Evolutionary conservation across 2,113 vertebrate genomes (phyloP), one percentile per base, ranked within the genome.

Genomic region (Prochilodus magdalenae): DNA sequence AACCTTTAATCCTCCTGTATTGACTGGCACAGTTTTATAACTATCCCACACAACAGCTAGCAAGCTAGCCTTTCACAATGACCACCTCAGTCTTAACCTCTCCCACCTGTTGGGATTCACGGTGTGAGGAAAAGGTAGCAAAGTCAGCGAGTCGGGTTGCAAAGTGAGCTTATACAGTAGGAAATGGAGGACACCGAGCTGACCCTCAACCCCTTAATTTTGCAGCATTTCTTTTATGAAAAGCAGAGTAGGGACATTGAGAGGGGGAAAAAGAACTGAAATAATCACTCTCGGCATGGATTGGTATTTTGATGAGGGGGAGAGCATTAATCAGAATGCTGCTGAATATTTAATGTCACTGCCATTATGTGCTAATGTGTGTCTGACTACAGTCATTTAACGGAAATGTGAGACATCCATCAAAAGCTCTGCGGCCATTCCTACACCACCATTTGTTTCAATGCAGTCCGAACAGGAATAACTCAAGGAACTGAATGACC

Each of bases 291-390:
- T 74, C 47, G 51, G 27, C 57, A 18, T 36, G 83, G 76, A 75
- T 70, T 79, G 76, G 49, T 76, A 81, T 86, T 84, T 83, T 33
- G 51, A 84, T 75, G 83, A 81, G 72, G 65, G 59, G 51, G 63
- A 76, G 77, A 79, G 62, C 78, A 85, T 86, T 85, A 83, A 80
- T 83, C 76, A 85, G 75, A 85, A 59, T 51, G 47, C 55, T 81
- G 70, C 55, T 87, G 80, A 85, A 88, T 88, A 86, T 88, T 89
- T 86, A 86, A 89, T 89, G 82, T 49, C 30, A 44, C 75, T 73
- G 55, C 74, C 81, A 81, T 85, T 85, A 82, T 71, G 76, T 63
- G 66, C 81, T 81, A 87, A 87, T 88, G 81, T 85, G 81, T 49
- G 71, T 72, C 69, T 80, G 62, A 81, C 81, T 70, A 47, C 81